Base-by-base conservation (phyloP, 2,888 invertebrate species). In the Chrysodeixis includens region DNA sequence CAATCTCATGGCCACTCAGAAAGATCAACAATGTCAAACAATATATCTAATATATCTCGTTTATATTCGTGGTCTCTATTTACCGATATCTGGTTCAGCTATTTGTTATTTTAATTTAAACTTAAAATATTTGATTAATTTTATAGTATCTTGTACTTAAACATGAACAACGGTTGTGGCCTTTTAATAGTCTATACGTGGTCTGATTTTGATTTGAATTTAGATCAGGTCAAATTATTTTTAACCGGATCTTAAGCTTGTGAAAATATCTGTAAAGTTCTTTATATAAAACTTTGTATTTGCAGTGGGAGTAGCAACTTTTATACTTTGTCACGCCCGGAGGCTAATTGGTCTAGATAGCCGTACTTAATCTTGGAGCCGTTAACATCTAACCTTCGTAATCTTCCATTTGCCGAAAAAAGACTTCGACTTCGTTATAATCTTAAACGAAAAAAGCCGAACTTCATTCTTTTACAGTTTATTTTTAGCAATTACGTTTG, bases 1-100 rank as follows among this genome's bases (percentile, higher is more conserved):
- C 69, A 61, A 71, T 74, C 62, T 58, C 66, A 70, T 63, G 66
- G 68, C 74, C 71, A 66, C 66, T 71, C 56, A 68, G 73, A 55
- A 51, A 68, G 68, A 65, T 71, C 69, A 74, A 64, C 63, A 68
- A 77, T 64, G 66, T 57, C 62, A 67, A 67, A 67, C 66, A 60
- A 66, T 30, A 70, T 69, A 35, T 35, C 62, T 58, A 35, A 60
- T 69, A 64, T 10, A 35, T 35, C 35, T 2, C 10, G 35, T 35
- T 35, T 26, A 26, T 26, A 26, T 26, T 26, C 26, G 26, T 26
- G 26, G 35, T 35, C 9, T 35, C 10, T 35, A 14, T 12, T 35
- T 5, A 12, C 12, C 0, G 14, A 12, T 35, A 10, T 12, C 14
- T 14, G 35, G 35, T 35, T 14, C 35, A 35, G 4, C 4, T 35